These are phyloP conservation scores for Drosophila bocki DNA, from an alignment of 1,140 invertebrate species.

Conservation along the genomic window DNA sequence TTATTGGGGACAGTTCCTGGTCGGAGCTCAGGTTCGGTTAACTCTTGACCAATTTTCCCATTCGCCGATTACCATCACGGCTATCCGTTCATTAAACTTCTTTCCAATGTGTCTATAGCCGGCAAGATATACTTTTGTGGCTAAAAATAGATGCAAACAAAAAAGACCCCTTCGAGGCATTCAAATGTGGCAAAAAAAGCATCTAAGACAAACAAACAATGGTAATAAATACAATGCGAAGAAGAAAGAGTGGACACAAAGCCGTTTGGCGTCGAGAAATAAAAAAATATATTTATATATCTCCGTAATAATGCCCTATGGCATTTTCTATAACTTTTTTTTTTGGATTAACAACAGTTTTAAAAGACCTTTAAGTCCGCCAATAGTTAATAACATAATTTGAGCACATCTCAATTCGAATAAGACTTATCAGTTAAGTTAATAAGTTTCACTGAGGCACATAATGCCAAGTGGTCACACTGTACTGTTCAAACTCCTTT, in stretches of 20 bases:
- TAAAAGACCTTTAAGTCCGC: neutral
- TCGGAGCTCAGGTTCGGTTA: conserved; percentile 12
- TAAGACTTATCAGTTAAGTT: neutral
- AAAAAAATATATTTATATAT: conserved; percentile 9
- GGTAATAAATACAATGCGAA: conserved; percentile 44
- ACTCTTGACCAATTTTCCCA: conserved; percentile 53
- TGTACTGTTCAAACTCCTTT: too few relatives aligned
- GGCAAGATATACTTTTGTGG: conserved; percentile 21
- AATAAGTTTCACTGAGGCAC: neutral
- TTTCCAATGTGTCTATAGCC: conserved; percentile 34
- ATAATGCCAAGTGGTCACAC: neutral
- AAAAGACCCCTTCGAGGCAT: conserved; percentile 39
- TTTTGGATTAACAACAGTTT: neutral
- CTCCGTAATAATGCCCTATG: conserved; percentile 41
- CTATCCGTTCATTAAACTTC: conserved; percentile 57
- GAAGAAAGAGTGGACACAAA: conserved; percentile 45
- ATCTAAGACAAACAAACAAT: conserved; percentile 49
- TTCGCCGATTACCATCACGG: conserved; percentile 32
- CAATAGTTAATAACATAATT: neutral
- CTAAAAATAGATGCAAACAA: conserved; percentile 42
- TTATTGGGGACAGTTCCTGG: conserved; percentile 52
- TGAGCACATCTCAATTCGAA: neutral
- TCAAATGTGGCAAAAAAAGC: conserved; percentile 44
- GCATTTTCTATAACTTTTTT: neutral
- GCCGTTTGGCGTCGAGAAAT: conserved; percentile 25